Conservation (phyloP, 2,113 vertebrate genomes). For the Lepus europaeus region DNA sequence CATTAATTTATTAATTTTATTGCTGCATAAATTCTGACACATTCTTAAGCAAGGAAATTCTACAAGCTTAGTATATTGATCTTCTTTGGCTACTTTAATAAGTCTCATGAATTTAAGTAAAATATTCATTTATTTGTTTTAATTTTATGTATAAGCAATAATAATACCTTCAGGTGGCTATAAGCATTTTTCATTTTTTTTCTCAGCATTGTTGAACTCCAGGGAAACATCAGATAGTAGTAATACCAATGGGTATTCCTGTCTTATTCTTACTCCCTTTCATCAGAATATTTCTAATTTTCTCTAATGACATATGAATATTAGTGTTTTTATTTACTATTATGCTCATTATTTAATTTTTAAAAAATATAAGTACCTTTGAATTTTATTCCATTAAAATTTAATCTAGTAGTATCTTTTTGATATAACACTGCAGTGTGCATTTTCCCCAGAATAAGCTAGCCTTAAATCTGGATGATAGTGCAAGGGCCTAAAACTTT, state of each 20-base stretch:
- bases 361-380: not conserved
- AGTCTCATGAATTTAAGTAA: not conserved
- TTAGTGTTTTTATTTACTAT: not conserved
- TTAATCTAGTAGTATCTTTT: not conserved
- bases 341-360: not conserved
- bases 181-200: not conserved
- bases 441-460: not conserved
- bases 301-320: not conserved
- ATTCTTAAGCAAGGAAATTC: not conserved
- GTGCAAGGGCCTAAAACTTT: not conserved
- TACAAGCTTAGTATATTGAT: not conserved
- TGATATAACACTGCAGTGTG: not conserved
- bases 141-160: not conserved
- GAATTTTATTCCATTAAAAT: not conserved
- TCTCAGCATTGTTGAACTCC: not conserved
- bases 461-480: not conserved
- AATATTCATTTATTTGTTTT: not conserved
- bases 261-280: not conserved
- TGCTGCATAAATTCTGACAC: not conserved
- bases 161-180: not conserved
- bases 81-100: not conserved
- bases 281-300: not conserved
- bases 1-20: not conserved
- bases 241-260: not conserved
- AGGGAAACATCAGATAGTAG: not conserved